Base-by-base conservation (phyloP, 2,797 vertebrate species). In the Enteromius mattozi region DNA sequence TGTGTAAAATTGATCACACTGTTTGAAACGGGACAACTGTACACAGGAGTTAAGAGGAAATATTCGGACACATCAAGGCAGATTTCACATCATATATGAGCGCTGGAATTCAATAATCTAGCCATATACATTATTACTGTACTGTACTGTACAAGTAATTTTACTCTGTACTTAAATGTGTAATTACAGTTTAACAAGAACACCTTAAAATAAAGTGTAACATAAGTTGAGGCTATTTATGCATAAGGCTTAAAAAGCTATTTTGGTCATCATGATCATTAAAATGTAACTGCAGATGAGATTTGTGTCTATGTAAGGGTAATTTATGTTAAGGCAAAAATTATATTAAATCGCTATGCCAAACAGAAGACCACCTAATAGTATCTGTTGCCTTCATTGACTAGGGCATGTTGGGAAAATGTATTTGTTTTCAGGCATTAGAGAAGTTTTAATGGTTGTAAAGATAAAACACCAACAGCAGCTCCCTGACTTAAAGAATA, bases 1-100 rank as follows among this genome's bases (percentile, higher is more conserved):
- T 61, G 83, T 86, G 83, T 85, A 76, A 59, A n/a, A 17, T 66
- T 59, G 66, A 51, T 77, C 49, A 42, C 35, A 45, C 47, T 21
- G 7, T 71, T 19, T n/a, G 35, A 74, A 47, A 63, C 2, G 6
- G 19, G 1, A 8, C 3, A 19, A 40, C 33, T 27, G 27, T 3
- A 45, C n/a, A 61, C 17, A 6, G 45, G 35, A 42, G 45, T 49
- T 12, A 14, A 27, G 68, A 45, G 13, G 3, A 21, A 42, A 70
- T 24, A 59, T 12, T 59, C 9, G 1, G n/a, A 27, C 7, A 30
- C 16, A 0, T 72, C 70, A 49, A 3, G 0, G 42, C 70, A 49
- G 42, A 72, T 19, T 72, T 49, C 4, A 5, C 16, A 72, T 72
- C 4, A 5, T 2, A 30, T 6, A 72, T 33, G 16, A 8, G 1